Evolutionary conservation across 2,797 vertebrate genomes (phyloP), one percentile per base, ranked within the genome.

Genomic region (Epinephelus awoara): DNA sequence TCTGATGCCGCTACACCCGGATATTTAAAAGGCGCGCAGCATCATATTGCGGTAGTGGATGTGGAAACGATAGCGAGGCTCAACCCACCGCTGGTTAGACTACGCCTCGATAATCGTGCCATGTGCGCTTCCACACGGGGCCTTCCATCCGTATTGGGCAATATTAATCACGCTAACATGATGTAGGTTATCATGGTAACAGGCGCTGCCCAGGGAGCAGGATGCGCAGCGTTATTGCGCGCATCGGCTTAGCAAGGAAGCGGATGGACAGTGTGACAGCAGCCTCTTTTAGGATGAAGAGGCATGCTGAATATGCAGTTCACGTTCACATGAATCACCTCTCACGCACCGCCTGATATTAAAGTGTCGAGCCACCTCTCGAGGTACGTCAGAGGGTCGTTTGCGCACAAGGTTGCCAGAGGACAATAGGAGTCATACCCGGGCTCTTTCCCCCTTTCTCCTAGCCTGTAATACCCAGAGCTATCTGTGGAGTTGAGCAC

Each of bases 21-120:
- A 93, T 90, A 94, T 90, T 72, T 80, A 40, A 75, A 64, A 83
- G 67, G 79, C 88, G 85, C 88, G 74, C 56, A 82, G 88, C 92
- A 93, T 94, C 91, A 92, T 87, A 89, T 80, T 94, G 94, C 93
- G 88, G 91, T 89, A 90, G 80, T 56, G 55, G 61, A 63, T 61
- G 44, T 54, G 68, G 76, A 75, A 47, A 72, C 9, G 52, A 75
- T 8, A 58, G 38, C 14, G 54, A 67, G 77, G 77, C 80, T 87
- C 87, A 88, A 42, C 85, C 90, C 82, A 84, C 69, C 21, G 73
- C 5, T 58, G 64, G 54, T 40, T 40, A 40, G 76, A 65, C 82
- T 55, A 72, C 83, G 85, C 71, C 76, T 78, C 77, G n/a, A 56
- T 27, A 44, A 59, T 21, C 44, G 11, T 27, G 77, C 91, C 92